Evolutionary conservation across 2,113 vertebrate species (phyloP).

Genomic region (Bettongia penicillata): DNA sequence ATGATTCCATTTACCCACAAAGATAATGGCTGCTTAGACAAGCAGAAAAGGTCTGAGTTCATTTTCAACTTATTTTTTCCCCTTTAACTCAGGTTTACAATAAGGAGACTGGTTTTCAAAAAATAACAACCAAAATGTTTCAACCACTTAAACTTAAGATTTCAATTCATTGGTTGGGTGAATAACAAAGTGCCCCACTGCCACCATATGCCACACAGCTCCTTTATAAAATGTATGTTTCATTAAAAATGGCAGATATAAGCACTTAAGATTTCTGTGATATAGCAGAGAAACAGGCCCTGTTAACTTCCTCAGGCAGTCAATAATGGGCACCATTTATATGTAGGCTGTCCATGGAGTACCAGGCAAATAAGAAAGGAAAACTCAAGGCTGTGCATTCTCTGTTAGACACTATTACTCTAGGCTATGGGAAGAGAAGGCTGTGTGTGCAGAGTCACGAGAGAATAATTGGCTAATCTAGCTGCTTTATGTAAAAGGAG

Average conservation of each 20-base stretch:
- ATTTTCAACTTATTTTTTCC: neutral
- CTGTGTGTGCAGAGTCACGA: neutral
- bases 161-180: conserved; percentile 8
- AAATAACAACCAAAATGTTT: neutral
- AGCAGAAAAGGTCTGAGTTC: neutral
- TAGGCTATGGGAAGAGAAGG: neutral
- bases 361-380: neutral
- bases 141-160: neutral
- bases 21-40: neutral
- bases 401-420: neutral
- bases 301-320: neutral
- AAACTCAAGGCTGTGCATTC: neutral
- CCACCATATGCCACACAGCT: neutral
- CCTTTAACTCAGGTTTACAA: neutral
- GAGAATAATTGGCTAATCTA: neutral
- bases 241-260: neutral
- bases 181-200: neutral
- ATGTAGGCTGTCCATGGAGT: neutral
- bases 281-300: neutral
- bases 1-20: neutral
- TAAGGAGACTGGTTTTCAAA: neutral
- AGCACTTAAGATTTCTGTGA: neutral
- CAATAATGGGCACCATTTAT: neutral
- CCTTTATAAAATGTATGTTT: neutral
- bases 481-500: neutral